phyloP scores from a whole-genome alignment of 2,113 vertebrate genomes.

The Actenoides hombroni region DNA sequence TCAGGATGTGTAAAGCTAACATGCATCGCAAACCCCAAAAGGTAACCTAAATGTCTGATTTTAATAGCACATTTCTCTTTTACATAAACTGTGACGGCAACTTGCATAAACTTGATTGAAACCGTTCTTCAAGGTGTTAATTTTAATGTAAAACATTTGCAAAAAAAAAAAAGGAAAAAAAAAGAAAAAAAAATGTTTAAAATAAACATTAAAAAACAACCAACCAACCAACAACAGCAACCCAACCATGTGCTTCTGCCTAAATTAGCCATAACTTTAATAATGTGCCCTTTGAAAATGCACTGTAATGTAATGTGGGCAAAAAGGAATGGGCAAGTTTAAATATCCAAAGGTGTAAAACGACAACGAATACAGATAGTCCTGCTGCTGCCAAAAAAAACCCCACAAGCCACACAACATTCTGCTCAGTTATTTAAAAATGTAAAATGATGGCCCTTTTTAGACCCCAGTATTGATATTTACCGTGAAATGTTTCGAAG shows the following conservation, averaged over 20 bases:
- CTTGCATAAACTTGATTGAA: constrained; percentile 77
- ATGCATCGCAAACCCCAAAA: constrained; percentile 91
- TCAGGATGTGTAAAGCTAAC: constrained; percentile 99
- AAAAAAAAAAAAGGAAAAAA: too few relatives aligned
- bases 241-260: constrained; percentile 57
- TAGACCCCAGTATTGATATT: constrained; percentile 63
- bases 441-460: constrained; percentile 55
- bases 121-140: constrained; percentile 73
- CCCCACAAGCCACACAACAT: background rate
- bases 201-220: constrained; percentile 38
- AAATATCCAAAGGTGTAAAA: constrained; percentile 71
- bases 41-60: constrained; percentile 98
- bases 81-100: constrained; percentile 86
- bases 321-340: constrained; percentile 69
- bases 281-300: constrained; percentile 73
- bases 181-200: constrained; percentile 64
- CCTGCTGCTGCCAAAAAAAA: constrained; percentile 60
- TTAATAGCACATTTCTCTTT: constrained; percentile 90
- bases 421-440: constrained; percentile 72
- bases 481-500: constrained; percentile 49
- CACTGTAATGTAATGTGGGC: constrained; percentile 71
- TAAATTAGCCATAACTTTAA: constrained; percentile 80
- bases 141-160: constrained; percentile 76
- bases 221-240: background rate
- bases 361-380: constrained; percentile 63